Evolutionary conservation across 2,113 vertebrate genomes (phyloP).

Genomic region (Lycaon pictus): DNA sequence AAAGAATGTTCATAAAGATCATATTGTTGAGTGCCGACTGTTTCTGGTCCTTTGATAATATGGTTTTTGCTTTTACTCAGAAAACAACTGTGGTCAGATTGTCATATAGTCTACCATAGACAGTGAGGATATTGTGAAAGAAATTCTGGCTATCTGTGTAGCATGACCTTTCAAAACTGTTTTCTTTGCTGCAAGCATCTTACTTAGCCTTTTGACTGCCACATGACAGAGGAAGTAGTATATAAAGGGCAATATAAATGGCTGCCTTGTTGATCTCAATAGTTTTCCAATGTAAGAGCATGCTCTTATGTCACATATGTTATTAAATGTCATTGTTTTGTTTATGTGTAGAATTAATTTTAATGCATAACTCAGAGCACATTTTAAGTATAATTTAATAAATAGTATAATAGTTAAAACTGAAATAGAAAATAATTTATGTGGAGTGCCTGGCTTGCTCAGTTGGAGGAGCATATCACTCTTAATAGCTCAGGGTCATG

Average conservation of each 20-base stretch:
- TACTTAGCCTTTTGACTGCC: slow-evolving; percentile 79
- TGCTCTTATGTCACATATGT: not conserved
- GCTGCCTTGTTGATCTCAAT: slow-evolving; percentile 35
- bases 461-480: not conserved
- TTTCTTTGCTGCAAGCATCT: slow-evolving; percentile 74
- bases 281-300: not conserved
- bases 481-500: not conserved
- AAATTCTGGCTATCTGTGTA: slow-evolving; percentile 67
- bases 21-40: slow-evolving; percentile 68
- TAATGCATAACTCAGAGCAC: slow-evolving; percentile 6
- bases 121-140: slow-evolving; percentile 84
- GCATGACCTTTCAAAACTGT: slow-evolving; percentile 82
- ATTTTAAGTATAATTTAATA: slow-evolving; percentile 19
- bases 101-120: slow-evolving; percentile 72
- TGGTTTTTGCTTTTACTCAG: slow-evolving; percentile 80
- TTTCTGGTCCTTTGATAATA: slow-evolving; percentile 74
- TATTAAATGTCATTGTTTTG: slow-evolving; percentile 37
- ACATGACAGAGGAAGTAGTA: slow-evolving; percentile 80
- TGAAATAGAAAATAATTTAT: not conserved
- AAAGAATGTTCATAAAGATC: slow-evolving; percentile 79
- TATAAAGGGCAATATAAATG: slow-evolving; percentile 75
- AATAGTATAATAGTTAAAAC: slow-evolving; percentile 9
- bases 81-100: slow-evolving; percentile 83
- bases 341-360: slow-evolving; percentile 23
- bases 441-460: not conserved